A percentile compares a stretch with the other conserved stretches of the same genome.
Evolutionary conservation across 2,113 vertebrate species (phyloP).

Genomic region (Galbula dea): DNA sequence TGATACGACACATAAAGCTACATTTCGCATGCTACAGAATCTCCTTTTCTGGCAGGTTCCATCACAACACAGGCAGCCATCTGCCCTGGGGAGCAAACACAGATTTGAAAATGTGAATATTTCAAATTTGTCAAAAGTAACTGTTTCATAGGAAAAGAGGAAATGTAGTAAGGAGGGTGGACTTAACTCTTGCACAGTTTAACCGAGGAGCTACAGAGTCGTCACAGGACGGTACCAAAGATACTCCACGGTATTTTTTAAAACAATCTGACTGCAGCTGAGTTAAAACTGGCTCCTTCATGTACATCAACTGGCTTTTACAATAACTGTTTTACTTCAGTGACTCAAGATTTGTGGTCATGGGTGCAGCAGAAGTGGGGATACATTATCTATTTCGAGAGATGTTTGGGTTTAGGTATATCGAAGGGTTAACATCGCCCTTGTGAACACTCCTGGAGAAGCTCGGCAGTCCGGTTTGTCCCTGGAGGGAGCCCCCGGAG

Average conservation of each 20-base stretch:
- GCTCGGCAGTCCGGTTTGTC: fast-evolving
- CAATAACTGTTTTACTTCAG: neutral
- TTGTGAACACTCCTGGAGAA: neutral
- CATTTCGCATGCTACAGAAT: neutral
- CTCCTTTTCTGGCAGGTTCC: neutral
- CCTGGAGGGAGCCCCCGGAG: too few species aligned
- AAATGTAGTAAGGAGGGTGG: neutral
- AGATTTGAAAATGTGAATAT: neutral
- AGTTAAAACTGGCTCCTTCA: neutral
- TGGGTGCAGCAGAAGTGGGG: neutral
- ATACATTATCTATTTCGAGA: neutral
- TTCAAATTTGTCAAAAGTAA: neutral
- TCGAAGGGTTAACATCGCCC: neutral
- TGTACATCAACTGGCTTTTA: neutral
- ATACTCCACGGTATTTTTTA: neutral
- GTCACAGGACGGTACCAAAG: neutral
- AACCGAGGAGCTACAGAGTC: neutral
- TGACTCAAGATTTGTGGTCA: neutral
- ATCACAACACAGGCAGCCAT: neutral
- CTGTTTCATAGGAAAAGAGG: neutral
- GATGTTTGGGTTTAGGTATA: neutral
- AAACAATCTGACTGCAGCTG: neutral
- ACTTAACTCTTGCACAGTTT: neutral
- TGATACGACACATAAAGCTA: fast-evolving
- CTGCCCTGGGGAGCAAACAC: neutral